These are phyloP conservation scores for Andricus curvator DNA, from an alignment of 2,888 invertebrate genomes.

Conservation along the genomic window DNA sequence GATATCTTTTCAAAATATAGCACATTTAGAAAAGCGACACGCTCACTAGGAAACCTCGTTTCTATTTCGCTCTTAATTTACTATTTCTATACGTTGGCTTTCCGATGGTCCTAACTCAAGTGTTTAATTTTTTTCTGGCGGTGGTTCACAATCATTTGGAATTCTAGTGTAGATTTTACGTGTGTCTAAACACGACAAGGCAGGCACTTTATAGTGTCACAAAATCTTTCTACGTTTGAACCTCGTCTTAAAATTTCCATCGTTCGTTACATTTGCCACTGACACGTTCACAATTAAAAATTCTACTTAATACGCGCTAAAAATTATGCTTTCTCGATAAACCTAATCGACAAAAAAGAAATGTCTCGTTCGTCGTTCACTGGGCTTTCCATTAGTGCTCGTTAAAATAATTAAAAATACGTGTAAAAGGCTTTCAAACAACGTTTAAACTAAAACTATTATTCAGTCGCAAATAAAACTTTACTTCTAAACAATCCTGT, in stretches of 20 bases:
- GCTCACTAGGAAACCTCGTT: slow-evolving; percentile 64
- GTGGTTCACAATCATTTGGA: slow-evolving; percentile 67
- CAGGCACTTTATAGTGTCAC: slow-evolving; percentile 78
- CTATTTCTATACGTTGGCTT: slow-evolving; percentile 45
- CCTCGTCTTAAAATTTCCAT: slow-evolving; percentile 73
- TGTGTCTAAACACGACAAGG: slow-evolving; percentile 75
- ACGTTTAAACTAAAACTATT: slow-evolving; percentile 7
- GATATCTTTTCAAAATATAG: slow-evolving; percentile 64
- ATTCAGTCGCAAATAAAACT: slow-evolving; percentile 9
- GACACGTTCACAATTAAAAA: slow-evolving; percentile 60
- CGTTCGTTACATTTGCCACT: slow-evolving; percentile 59
- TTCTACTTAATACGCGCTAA: slow-evolving; percentile 61
- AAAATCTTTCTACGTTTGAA: slow-evolving; percentile 73
- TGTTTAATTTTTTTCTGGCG: slow-evolving; percentile 49
- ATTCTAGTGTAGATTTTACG: slow-evolving; percentile 68
- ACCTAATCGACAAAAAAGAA: neutral
- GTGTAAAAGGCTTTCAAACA: too few species aligned
- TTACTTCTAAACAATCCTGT: neutral
- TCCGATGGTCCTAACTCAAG: slow-evolving; percentile 63
- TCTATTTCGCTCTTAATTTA: slow-evolving; percentile 55
- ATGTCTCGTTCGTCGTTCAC: slow-evolving; percentile 10
- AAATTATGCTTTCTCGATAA: slow-evolving; percentile 64
- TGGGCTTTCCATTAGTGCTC: neutral
- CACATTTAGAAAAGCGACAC: slow-evolving; percentile 69
- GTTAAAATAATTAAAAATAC: neutral